These are phyloP conservation scores for Antigone vipio DNA, from an alignment of 2,113 vertebrate genomes.

Conservation along the genomic window DNA sequence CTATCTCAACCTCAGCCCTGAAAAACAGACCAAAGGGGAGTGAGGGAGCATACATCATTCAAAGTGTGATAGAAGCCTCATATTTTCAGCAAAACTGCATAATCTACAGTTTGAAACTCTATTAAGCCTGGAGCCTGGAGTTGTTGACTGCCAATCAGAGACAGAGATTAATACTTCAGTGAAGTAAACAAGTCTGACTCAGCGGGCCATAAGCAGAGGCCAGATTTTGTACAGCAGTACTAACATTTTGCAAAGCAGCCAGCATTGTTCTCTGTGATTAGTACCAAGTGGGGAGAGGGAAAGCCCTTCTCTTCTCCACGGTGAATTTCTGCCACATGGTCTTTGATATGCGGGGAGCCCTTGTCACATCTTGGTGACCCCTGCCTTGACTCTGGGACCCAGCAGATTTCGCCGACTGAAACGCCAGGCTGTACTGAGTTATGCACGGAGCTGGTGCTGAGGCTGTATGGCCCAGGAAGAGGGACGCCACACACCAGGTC, in stretches of 20 bases:
- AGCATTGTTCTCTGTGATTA: neutral
- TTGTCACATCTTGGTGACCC: neutral
- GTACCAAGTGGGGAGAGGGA: neutral
- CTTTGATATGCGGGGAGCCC: neutral
- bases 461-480: neutral
- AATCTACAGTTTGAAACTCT: constrained; percentile 11
- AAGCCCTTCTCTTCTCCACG: neutral
- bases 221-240: neutral
- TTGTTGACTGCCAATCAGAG: neutral
- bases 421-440: neutral
- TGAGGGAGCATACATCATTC: neutral
- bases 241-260: constrained; percentile 22
- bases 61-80: neutral
- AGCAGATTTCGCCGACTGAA: neutral
- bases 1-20: neutral
- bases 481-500: fast-evolving
- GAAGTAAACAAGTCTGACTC: constrained; percentile 52
- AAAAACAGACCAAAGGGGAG: neutral
- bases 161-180: neutral
- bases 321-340: neutral
- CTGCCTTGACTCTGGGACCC: neutral
- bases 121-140: constrained; percentile 14
- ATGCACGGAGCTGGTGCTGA: fast-evolving
- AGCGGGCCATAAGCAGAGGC: neutral
- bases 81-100: constrained; percentile 16